These are phyloP conservation scores for Parthenolecanium corni DNA, from an alignment of 2,888 invertebrate genomes.

Conservation along the genomic window DNA sequence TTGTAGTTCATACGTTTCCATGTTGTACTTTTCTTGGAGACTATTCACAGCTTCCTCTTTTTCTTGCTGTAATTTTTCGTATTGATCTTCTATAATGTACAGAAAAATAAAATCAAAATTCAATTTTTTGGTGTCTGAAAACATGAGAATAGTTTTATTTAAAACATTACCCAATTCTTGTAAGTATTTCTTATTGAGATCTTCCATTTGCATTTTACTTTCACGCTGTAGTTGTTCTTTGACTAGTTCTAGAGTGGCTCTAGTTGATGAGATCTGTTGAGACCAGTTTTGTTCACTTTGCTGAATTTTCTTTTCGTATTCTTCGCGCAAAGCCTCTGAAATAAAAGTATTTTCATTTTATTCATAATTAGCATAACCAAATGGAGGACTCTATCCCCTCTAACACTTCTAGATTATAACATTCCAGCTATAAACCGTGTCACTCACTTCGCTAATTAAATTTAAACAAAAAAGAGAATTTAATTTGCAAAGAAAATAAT, in stretches of 20 bases:
- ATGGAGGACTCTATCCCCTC: no score
- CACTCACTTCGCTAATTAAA: no score
- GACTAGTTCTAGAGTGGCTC: slow-evolving; percentile 40
- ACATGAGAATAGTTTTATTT: neutral
- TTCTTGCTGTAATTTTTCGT: slow-evolving; percentile 51
- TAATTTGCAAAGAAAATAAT: no score
- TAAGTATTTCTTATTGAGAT: slow-evolving; percentile 47
- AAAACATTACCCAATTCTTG: slow-evolving; percentile 46
- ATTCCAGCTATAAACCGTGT: no score
- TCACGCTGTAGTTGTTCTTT: slow-evolving; percentile 44
- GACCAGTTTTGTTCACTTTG: slow-evolving; percentile 38
- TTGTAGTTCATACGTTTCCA: slow-evolving; percentile 41
- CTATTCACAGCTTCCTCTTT: slow-evolving; percentile 49
- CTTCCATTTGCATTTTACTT: slow-evolving; percentile 40
- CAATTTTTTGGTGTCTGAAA: neutral
- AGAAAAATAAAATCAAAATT: no score
- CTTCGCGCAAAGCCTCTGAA: slow-evolving; percentile 40
- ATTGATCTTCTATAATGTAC: slow-evolving; percentile 49
- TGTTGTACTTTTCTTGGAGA: slow-evolving; percentile 50
- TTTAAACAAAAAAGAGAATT: no score
- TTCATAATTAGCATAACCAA: neutral
- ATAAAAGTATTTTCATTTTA: slow-evolving; percentile 19
- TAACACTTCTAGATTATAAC: no score
- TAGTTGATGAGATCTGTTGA: slow-evolving; percentile 36
- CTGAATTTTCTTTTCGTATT: slow-evolving; percentile 39